Evolutionary conservation across 35 echinoderm and acorn worm genomes (phyloP), one percentile per base, ranked within the genome.

Genomic region (Holothuria glaberrima): DNA sequence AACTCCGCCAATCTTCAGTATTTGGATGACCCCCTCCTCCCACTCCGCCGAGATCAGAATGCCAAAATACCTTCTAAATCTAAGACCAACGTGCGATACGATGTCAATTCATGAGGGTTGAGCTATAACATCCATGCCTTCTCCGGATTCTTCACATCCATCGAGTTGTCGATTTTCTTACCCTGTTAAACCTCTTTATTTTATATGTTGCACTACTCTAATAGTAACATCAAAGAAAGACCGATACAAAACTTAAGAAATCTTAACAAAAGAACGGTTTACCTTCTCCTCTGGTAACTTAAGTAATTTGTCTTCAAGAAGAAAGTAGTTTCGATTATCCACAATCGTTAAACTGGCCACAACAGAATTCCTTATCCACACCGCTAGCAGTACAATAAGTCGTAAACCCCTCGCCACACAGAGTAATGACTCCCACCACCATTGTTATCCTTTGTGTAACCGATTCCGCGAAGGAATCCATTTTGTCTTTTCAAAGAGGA

Each of bases 301-400:
- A 27, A 78, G 38, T 78, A 78, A 78, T 78, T 78, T 78, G 35
- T 78, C 71, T 75, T 38, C 12, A 78, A 52, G 26, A 19, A 78
- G 50, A 45, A 30, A 78, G 74, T 78, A 48, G 38, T 78, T 78
- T 78, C 74, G 74, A 78, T 78, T 78, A 78, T 78, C 74, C 38
- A 50, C 74, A 78, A 78, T 78, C 74, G 74, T 78, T 48, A 78
- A 78, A 78, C n/a, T 75, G 12, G 74, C 74, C 74, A 78, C 74
- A 50, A 78, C 38, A 48, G n/a, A 48, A 48, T 54, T 48, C 20
- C 24, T 78, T 48, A 25, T 48, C 50, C 74, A 52, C 41, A 78
- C 38, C 44, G 25, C n/a, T 48, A 12, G 33, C 44, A 78, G 20
- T 48, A 78, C 74, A 78, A 78, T 78, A 45, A 48, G 38, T 48